These are phyloP conservation scores for Falco punctatus DNA, from an alignment of 2,113 vertebrate species.

Conservation along the genomic window DNA sequence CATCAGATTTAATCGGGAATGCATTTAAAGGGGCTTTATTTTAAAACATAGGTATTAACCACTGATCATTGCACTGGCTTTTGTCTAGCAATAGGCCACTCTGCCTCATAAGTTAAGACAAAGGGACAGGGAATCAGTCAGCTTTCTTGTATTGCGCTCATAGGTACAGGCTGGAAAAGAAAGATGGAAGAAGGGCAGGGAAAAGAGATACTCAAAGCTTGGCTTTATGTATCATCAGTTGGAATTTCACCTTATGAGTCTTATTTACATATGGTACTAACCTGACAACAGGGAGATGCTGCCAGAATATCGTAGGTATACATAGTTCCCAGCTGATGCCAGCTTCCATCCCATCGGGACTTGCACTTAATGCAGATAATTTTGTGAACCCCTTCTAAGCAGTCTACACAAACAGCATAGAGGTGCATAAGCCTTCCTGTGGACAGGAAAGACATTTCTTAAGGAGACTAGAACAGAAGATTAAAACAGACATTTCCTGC, in stretches of 20 bases:
- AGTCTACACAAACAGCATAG: slow-evolving; percentile 97
- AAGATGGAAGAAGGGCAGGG: not conserved
- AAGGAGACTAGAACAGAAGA: slow-evolving; percentile 6
- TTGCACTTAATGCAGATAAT: slow-evolving; percentile 99
- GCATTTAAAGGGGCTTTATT: not conserved
- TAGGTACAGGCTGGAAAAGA: not conserved
- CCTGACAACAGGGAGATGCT: slow-evolving; percentile 97
- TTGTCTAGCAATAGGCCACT: not conserved
- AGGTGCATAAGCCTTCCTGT: slow-evolving; percentile 98
- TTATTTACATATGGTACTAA: slow-evolving; percentile 63
- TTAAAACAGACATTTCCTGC: slow-evolving; percentile 1
- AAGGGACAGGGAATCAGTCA: not conserved
- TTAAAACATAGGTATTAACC: not conserved
- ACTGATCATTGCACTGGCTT: not conserved
- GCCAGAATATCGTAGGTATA: slow-evolving; percentile 98
- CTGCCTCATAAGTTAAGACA: not conserved
- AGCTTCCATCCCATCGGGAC: slow-evolving; percentile 98
- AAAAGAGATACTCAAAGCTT: not conserved
- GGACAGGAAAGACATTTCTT: slow-evolving; percentile 65
- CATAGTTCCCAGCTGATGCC: slow-evolving; percentile 99
- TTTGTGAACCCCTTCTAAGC: slow-evolving; percentile 98
- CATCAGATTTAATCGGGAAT: not conserved
- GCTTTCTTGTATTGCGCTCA: not conserved
- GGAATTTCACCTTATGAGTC: not conserved
- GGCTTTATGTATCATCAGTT: not conserved